These are phyloP conservation scores for Sinentomon sp. DNA, from an alignment of 2,888 invertebrate genomes.

Conservation along the genomic window DNA sequence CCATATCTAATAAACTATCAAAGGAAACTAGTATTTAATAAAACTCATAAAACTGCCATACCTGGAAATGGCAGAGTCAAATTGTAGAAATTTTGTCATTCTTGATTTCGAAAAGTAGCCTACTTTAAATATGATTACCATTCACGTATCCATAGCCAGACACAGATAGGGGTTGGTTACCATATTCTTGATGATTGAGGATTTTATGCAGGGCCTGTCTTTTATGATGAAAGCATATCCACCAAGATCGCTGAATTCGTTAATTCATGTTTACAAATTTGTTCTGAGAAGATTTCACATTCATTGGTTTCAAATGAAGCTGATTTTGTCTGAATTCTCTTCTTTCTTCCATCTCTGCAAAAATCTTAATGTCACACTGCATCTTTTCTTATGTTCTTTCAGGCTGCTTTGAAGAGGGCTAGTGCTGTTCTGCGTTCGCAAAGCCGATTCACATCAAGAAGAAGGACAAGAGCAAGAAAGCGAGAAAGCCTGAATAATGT, in stretches of 20 bases:
- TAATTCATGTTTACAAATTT: slow-evolving; percentile 8
- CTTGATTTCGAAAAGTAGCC: no score
- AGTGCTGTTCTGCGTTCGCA: slow-evolving; percentile 80
- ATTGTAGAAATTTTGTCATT: no score
- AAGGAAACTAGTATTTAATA: no score
- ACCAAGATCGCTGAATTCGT: slow-evolving; percentile 19
- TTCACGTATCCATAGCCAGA: no score
- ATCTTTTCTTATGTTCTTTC: slow-evolving; percentile 18
- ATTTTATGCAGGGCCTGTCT: no score
- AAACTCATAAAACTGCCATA: no score
- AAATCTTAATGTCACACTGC: background rate
- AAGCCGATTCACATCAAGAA: slow-evolving; percentile 49
- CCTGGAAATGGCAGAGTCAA: no score
- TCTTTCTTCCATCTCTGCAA: slow-evolving; percentile 1
- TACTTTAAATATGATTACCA: no score
- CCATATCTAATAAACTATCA: no score
- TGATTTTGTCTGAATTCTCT: background rate
- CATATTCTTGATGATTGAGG: no score
- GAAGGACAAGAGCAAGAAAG: slow-evolving; percentile 47
- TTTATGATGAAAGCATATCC: slow-evolving; percentile 10
- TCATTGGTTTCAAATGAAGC: background rate
- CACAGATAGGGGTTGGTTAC: no score
- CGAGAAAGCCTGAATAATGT: no score
- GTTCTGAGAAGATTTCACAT: background rate
- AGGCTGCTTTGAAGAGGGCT: slow-evolving; percentile 73